These are phyloP conservation scores for Leptinotarsa juncta DNA, from an alignment of 2,888 invertebrate species.

Conservation along the genomic window DNA sequence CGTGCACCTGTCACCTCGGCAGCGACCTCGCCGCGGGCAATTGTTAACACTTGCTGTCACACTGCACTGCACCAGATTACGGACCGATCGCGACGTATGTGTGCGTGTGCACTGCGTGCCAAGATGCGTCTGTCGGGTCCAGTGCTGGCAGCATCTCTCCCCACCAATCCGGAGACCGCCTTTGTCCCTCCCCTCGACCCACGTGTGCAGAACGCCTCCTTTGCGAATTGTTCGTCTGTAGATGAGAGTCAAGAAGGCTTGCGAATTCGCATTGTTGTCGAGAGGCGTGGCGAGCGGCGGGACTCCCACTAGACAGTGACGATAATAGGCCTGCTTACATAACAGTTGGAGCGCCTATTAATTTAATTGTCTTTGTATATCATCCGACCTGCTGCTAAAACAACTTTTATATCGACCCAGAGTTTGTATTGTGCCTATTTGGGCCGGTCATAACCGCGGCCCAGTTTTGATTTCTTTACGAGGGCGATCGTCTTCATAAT, in stretches of 20 bases:
- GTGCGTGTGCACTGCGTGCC: conserved; percentile 64
- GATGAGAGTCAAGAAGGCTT: conserved; percentile 60
- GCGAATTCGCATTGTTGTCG: conserved; percentile 65
- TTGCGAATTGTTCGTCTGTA: conserved; percentile 62
- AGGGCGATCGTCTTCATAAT: too few species aligned
- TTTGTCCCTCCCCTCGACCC: conserved; percentile 61
- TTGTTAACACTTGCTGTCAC: conserved; percentile 49
- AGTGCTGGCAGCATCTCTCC: conserved; percentile 57
- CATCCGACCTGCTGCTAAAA: conserved; percentile 41
- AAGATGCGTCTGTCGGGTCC: conserved; percentile 64
- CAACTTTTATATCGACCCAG: conserved; percentile 35
- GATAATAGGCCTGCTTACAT: conserved; percentile 53
- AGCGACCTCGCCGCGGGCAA: conserved; percentile 49
- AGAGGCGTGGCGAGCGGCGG: conserved; percentile 49
- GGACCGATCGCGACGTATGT: conserved; percentile 54
- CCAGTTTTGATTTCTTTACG: conserved; percentile 1
- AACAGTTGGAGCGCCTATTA: conserved; percentile 51
- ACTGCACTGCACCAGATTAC: conserved; percentile 49
- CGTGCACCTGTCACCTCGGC: conserved; percentile 51
- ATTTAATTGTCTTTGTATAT: conserved; percentile 53
- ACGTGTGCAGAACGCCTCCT: conserved; percentile 64
- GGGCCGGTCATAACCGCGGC: background rate
- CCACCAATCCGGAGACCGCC: conserved; percentile 58
- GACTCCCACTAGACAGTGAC: conserved; percentile 63
- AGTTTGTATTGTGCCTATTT: conserved; percentile 3